Evolutionary conservation across 2,888 invertebrate genomes (phyloP).

Genomic region (Neuroscelio doddi): DNA sequence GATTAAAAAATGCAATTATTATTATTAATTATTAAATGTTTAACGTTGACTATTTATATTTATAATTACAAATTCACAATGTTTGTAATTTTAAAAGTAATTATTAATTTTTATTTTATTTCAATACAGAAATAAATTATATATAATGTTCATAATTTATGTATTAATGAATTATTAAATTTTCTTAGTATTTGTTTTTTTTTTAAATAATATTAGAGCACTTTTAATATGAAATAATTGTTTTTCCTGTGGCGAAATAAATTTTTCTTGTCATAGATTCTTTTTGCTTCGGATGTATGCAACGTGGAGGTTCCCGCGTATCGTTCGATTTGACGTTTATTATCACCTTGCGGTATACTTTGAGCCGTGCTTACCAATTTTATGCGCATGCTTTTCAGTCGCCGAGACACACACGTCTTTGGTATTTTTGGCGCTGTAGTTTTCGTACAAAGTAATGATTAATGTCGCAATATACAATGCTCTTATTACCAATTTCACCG

Average conservation of each 20-base stretch:
- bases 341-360: constrained; percentile 22
- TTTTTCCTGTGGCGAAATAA: too few species aligned
- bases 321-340: constrained; percentile 27
- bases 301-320: constrained; percentile 2
- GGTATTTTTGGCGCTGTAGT: constrained; percentile 17
- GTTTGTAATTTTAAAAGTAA: too few species aligned
- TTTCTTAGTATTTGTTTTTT: too few species aligned
- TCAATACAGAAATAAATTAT: too few species aligned
- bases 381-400: constrained; percentile 8
- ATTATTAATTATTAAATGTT: too few species aligned
- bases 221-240: background rate
- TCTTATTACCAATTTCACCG: background rate
- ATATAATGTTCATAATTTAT: too few species aligned
- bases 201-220: background rate
- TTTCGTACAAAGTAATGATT: constrained; percentile 13
- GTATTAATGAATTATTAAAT: too few species aligned
- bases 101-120: too few species aligned
- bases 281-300: background rate
- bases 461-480: background rate
- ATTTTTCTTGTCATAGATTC: background rate
- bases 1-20: too few species aligned
- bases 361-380: constrained; percentile 21
- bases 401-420: constrained; percentile 7
- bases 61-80: too few species aligned
- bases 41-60: too few species aligned